phyloP scores from a whole-genome alignment of 2,797 vertebrate species.

The Sphaeramia orbicularis region DNA sequence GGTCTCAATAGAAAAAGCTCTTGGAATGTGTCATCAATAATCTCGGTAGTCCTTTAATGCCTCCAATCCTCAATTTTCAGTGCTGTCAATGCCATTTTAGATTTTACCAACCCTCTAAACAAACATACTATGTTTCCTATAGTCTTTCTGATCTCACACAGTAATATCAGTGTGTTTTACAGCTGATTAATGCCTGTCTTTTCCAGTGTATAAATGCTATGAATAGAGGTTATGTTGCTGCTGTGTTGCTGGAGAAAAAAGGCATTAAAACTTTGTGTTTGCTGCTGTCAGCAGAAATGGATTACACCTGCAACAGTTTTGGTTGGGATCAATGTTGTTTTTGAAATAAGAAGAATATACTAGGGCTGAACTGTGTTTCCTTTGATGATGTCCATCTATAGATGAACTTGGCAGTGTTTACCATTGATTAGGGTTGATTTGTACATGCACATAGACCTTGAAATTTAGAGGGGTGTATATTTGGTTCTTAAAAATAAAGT shows the following conservation, averaged over 20 bases:
- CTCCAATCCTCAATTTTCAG: conserved; percentile 65
- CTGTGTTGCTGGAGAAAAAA: conserved; percentile 23
- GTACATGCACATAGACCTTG: conserved; percentile 26
- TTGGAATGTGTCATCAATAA: conserved; percentile 74
- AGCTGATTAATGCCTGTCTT: conserved; percentile 43
- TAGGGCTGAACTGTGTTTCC: conserved; percentile 1
- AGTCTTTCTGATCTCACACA: conserved; percentile 42
- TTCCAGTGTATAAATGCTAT: conserved; percentile 24
- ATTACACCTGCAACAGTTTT: conserved; percentile 51
- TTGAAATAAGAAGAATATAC: conserved; percentile 17
- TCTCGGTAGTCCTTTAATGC: conserved; percentile 65
- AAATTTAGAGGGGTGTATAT: conserved; percentile 33
- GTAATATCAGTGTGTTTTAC: conserved; percentile 43
- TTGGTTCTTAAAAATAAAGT: conserved; percentile 32
- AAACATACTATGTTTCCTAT: conserved; percentile 27
- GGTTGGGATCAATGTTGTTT: conserved; percentile 40
- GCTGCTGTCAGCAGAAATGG: conserved; percentile 57
- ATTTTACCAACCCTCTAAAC: conserved; percentile 48
- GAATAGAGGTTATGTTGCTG: conserved; percentile 30
- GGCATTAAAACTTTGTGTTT: conserved; percentile 36
- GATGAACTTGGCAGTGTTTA: conserved; percentile 17
- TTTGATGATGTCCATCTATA: conserved; percentile 26
- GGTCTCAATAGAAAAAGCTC: conserved; percentile 56
- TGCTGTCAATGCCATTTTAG: conserved; percentile 56
- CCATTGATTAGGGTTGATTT: conserved; percentile 51